A percentile compares a stretch with the other conserved stretches of the same genome.
phyloP scores from a whole-genome alignment of 2,797 vertebrate genomes.

The Denticeps clupeoides region DNA sequence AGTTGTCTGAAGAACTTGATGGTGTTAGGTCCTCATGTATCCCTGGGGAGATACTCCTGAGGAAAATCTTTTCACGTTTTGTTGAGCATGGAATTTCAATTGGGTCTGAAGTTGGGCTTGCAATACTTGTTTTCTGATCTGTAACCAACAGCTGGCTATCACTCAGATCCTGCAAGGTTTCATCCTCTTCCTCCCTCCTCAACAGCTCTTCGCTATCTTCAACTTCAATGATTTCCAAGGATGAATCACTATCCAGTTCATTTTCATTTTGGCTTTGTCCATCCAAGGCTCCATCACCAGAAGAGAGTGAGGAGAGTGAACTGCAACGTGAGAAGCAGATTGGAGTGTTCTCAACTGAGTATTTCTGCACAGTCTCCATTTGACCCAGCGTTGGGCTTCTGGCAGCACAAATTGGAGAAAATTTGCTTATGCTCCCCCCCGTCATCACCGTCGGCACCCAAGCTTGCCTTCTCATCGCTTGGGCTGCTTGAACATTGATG shows the following conservation, averaged over 20 bases:
- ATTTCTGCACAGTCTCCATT: conserved; percentile 80
- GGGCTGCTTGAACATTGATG: conserved; percentile 60
- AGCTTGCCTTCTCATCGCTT: conserved; percentile 68
- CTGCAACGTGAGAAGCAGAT: conserved; percentile 93
- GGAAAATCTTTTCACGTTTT: conserved; percentile 69
- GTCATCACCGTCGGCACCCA: conserved; percentile 69
- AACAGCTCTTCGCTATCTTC: conserved; percentile 56
- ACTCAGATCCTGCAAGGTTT: conserved; percentile 64
- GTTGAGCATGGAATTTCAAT: conserved; percentile 64
- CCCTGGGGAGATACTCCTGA: conserved; percentile 58
- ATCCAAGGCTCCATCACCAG: conserved; percentile 72
- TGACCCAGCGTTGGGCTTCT: conserved; percentile 49
- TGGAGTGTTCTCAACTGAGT: conserved; percentile 78
- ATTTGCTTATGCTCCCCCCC: conserved; percentile 68
- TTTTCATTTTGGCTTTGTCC: conserved; percentile 82
- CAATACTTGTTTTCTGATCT: conserved; percentile 52
- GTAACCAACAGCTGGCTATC: conserved; percentile 65
- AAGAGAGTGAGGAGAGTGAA: conserved; percentile 91
- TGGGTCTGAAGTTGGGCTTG: conserved; percentile 58
- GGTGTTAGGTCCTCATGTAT: conserved; percentile 78
- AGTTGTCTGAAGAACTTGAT: conserved; percentile 94
- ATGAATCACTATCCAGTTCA: conserved; percentile 84
- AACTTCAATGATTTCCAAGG: conserved; percentile 88
- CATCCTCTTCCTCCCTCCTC: conserved; percentile 51
- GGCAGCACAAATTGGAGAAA: conserved; percentile 53